phyloP scores from a whole-genome alignment of 2,797 vertebrate species.

The Lerista edwardsae region DNA sequence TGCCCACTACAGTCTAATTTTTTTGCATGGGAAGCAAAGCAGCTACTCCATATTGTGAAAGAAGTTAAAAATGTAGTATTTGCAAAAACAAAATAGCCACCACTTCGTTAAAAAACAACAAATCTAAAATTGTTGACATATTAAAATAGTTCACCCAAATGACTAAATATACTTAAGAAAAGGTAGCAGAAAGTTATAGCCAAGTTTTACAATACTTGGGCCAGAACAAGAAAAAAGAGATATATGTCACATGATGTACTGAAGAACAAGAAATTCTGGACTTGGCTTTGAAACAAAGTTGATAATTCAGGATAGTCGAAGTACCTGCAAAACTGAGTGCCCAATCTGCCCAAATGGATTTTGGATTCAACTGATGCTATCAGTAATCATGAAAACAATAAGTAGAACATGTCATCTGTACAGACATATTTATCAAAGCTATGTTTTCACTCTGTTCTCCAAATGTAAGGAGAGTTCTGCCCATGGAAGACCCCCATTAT shows the following conservation, averaged over 20 bases:
- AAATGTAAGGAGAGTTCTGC: too few species aligned
- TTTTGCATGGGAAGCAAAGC: conserved; percentile 18
- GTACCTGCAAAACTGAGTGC: not conserved
- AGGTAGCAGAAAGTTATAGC: not conserved
- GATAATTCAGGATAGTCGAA: not conserved
- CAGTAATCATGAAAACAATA: too few species aligned
- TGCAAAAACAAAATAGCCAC: not conserved
- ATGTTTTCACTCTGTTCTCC: too few species aligned
- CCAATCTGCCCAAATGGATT: not conserved
- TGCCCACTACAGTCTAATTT: conserved; percentile 18
- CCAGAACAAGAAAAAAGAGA: not conserved
- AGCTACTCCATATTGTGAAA: conserved; percentile 1
- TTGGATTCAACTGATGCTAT: too few species aligned
- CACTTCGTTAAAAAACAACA: not conserved
- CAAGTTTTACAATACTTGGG: not conserved
- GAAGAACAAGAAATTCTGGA: not conserved
- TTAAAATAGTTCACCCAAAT: not conserved
- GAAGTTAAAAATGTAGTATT: not conserved
- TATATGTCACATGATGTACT: not conserved
- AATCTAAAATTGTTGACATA: not conserved
- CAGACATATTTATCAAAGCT: too few species aligned
- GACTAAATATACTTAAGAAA: not conserved
- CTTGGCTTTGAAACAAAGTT: not conserved
- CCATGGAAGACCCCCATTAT: too few species aligned
- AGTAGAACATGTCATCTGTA: too few species aligned